Evolutionary conservation across 1,140 invertebrate genomes (phyloP).

Genomic region (Zeugodacus cucurbitae): DNA sequence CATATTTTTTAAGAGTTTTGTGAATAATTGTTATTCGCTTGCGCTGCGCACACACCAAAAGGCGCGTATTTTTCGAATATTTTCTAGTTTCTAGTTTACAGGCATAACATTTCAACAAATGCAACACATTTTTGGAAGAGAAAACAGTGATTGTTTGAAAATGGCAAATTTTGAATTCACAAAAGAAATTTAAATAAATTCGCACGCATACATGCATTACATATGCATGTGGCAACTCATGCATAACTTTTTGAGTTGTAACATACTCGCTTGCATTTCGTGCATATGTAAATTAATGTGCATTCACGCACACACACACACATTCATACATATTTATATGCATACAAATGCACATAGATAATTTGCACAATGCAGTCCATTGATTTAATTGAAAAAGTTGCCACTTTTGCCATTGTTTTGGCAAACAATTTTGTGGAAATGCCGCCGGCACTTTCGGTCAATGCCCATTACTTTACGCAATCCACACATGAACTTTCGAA

Average conservation of each 20-base stretch:
- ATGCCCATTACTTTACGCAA: slow-evolving; percentile 21
- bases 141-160: neutral
- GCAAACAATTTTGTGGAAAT: neutral
- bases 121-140: neutral
- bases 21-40: neutral
- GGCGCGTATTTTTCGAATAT: neutral
- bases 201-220: neutral
- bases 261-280: neutral
- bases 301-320: neutral
- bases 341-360: neutral
- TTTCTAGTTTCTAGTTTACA: neutral
- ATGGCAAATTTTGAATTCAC: neutral
- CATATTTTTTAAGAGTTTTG: slow-evolving; percentile 20
- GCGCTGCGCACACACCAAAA: neutral
- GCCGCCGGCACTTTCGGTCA: neutral
- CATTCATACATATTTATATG: neutral
- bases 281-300: neutral
- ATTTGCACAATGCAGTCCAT: slow-evolving; percentile 16
- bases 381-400: slow-evolving; percentile 37
- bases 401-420: slow-evolving; percentile 8
- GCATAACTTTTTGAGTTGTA: neutral
- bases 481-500: neutral
- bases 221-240: neutral
- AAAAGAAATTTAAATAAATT: neutral
- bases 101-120: neutral